phyloP scores from a whole-genome alignment of 2,888 invertebrate genomes.

The Conops quadrifasciatus region DNA sequence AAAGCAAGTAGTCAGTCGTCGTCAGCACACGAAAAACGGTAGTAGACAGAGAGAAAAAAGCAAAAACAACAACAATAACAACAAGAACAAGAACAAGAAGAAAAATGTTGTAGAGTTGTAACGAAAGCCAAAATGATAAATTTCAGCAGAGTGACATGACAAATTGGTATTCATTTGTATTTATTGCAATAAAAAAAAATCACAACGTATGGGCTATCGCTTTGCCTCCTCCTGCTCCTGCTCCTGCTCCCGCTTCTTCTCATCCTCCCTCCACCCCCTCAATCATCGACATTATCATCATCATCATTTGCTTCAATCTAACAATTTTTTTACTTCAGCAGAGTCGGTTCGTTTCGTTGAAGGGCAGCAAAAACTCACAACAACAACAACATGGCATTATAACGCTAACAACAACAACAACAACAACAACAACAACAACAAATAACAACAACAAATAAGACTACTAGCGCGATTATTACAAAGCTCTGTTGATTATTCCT shows the following conservation, averaged over 20 bases:
- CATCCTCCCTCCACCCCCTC: not conserved
- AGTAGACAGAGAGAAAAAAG: too few relatives aligned
- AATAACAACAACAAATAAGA: not conserved
- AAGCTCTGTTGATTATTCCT: not conserved
- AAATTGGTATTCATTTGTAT: conserved; percentile 59
- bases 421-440: not conserved
- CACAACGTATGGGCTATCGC: not conserved
- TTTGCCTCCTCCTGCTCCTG: not conserved
- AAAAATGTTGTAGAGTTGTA: conserved; percentile 16
- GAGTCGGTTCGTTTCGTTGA: not conserved
- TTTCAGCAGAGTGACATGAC: conserved; percentile 58
- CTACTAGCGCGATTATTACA: not conserved
- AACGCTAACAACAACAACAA: conserved; percentile 11
- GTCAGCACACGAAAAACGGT: too few relatives aligned
- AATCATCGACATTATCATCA: not conserved
- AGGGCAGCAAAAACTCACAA: not conserved
- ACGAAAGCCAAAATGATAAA: conserved; percentile 55
- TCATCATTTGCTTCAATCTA: not conserved
- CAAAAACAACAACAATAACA: not conserved
- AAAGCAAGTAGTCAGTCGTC: not conserved
- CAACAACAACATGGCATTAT: not conserved
- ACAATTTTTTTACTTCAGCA: not conserved
- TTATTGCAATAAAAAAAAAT: conserved; percentile 41
- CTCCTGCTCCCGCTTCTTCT: not conserved
- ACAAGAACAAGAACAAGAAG: not conserved